Evolutionary conservation across 1,140 invertebrate genomes (phyloP).

Genomic region (Ceratitis capitata): DNA sequence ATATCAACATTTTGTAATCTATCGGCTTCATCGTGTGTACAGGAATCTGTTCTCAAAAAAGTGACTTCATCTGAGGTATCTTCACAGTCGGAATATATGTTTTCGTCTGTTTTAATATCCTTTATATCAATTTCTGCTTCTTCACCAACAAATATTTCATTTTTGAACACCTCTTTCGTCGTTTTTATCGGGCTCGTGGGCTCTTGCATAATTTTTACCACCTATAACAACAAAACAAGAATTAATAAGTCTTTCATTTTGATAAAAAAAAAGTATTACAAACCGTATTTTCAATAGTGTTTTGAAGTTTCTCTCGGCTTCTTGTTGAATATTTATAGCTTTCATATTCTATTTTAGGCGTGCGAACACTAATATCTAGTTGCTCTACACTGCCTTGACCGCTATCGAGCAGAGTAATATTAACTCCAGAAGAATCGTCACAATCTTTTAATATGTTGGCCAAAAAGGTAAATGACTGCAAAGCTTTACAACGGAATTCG

Average conservation of each 20-base stretch:
- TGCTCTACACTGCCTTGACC: not conserved
- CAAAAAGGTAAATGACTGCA: not conserved
- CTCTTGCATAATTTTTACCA: not conserved
- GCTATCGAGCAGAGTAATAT: not conserved
- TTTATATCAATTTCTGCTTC: not conserved
- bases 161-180: not conserved
- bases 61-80: not conserved
- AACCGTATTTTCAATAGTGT: not conserved
- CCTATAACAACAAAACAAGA: not conserved
- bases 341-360: not conserved
- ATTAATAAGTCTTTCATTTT: not conserved
- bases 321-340: not conserved
- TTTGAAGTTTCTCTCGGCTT: not conserved
- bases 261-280: not conserved
- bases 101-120: not conserved
- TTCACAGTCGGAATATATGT: not conserved
- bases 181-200: not conserved
- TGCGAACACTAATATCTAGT: not conserved
- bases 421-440: not conserved
- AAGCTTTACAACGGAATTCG: conserved; percentile 28
- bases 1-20: not conserved
- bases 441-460: not conserved
- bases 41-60: not conserved
- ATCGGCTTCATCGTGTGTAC: not conserved
- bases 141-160: not conserved